Evolutionary conservation across 2,113 vertebrate species (phyloP), one percentile per base, ranked within the genome.

Genomic region (Gobius niger): DNA sequence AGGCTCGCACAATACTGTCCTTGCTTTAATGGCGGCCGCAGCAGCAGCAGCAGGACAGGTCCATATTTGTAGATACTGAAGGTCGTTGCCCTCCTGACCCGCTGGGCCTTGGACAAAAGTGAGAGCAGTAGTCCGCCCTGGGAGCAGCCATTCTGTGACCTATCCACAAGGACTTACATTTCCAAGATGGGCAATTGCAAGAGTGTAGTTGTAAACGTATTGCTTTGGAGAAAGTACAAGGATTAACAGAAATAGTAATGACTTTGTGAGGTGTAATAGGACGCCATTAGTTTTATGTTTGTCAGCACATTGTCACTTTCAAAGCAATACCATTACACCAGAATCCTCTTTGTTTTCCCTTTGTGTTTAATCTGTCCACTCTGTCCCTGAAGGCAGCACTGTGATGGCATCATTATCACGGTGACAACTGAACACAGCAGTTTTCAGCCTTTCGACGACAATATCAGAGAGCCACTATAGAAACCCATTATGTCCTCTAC

Each of bases 371-470:
- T 85, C 68, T 70, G 18, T 57, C 70, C 67, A 52, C 54, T 78
- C 51, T 46, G 78, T 75, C 77, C 82, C 82, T 68, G 64, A 83
- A 76, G 87, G 82, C 84, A 76, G 59, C 71, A 73, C 75, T 82
- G 50, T 18, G 83, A 86, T 78, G 70, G 77, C 70, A 77, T 82
- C 87, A 73, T 88, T 85, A 83, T 84, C 76, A 63, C 68, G 19
- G 74, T 70, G 75, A 75, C 78, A 82, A 71, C 41, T 34, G 63
- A 14, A 69, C 81, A 50, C 75, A 64, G 67, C 66, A 56, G 61
- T 60, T 64, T 44, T 73, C 67, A 70, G 73, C 67, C 51, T 75
- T 69, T 40, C 56, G 63, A 73, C 47, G 57, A 54, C 52, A 62
- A 61, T 53, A 44, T 68, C 65, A 61, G 59, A 68, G 47, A 49